Base-by-base conservation (phyloP, 2,113 vertebrate species). In the Stercorarius parasiticus region DNA sequence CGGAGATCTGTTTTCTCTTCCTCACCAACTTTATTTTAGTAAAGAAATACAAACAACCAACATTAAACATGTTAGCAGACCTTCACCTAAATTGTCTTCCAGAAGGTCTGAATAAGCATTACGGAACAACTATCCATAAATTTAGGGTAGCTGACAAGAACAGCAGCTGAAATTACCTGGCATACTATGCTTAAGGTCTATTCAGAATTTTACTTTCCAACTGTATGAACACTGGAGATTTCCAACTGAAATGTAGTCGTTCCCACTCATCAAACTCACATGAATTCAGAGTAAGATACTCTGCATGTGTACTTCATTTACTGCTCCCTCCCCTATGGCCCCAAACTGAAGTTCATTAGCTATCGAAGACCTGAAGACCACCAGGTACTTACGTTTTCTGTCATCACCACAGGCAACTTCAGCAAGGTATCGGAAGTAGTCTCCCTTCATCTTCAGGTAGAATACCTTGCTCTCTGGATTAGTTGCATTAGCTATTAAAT, bases 361-460 rank as follows among this genome's bases (percentile, higher is more conserved):
- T 55, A 36, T 27, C n/a, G 23, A 42, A 82, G 10, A 69, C 13
- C 15, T 4, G 4, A 59, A 69, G 34, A 23, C 26, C 87, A 70
- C 7, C 55, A 30, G 47, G 30, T 34, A 97, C 98, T 98, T 80
- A 99, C 99, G 93, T 93, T 98, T 97, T 95, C 98, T 99, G 88
- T 98, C 98, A 38, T 98, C 98, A 82, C 98, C 99, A 95, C 96
- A 94, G 52, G 99, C 99, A 92, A 99, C 99, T 97, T 99, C 99
- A 96, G 99, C 99, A 81, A 99, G 99, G 98, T 99, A 99, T 98
- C 99, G 99, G 97, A 98, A 99, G 95, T 99, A 99, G 94, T 99
- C 99, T 64, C 99, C 99, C 96, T 99, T 99, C 99, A 99, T 99
- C 98, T 99, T 99, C 98, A 99, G 98, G 97, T 99, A 99, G 98